Percentiles rank a stretch among this genome's conserved stretches.
Conservation (phyloP, 2,888 invertebrate species). For the Microplitis deprimator region DNA sequence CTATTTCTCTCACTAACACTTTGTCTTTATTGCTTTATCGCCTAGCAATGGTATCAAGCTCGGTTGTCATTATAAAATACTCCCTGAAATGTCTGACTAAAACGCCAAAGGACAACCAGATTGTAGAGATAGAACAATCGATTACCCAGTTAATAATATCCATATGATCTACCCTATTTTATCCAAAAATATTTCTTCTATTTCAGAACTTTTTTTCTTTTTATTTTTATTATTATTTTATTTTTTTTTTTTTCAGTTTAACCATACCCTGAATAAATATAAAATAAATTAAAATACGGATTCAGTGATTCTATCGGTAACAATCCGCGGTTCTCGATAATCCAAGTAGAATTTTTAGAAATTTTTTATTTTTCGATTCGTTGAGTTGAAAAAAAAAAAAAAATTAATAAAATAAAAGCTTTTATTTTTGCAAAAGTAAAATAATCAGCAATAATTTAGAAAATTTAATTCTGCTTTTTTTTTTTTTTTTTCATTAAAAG, state of each 20-base stretch:
- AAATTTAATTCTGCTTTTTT: no score
- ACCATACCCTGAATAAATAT: not conserved
- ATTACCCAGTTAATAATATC: constrained; percentile 29
- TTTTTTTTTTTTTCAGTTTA: not conserved
- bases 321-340: constrained; percentile 32
- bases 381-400: constrained; percentile 14
- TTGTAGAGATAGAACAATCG: constrained; percentile 26
- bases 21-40: not conserved
- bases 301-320: constrained; percentile 28
- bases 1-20: not conserved
- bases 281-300: constrained; percentile 7
- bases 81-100: constrained; percentile 1
- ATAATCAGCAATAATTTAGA: no score
- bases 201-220: constrained; percentile 8
- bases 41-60: not conserved
- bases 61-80: not conserved
- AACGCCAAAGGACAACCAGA: constrained; percentile 12
- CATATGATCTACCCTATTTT: constrained; percentile 14
- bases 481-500: no score
- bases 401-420: not conserved
- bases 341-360: constrained; percentile 8
- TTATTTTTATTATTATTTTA: no score
- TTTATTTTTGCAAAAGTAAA: no score
- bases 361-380: constrained; percentile 15
- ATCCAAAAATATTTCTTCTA: not conserved